These are phyloP conservation scores for Caenorhabditis plicata DNA, from an alignment of 2,888 invertebrate species.

Conservation along the genomic window DNA sequence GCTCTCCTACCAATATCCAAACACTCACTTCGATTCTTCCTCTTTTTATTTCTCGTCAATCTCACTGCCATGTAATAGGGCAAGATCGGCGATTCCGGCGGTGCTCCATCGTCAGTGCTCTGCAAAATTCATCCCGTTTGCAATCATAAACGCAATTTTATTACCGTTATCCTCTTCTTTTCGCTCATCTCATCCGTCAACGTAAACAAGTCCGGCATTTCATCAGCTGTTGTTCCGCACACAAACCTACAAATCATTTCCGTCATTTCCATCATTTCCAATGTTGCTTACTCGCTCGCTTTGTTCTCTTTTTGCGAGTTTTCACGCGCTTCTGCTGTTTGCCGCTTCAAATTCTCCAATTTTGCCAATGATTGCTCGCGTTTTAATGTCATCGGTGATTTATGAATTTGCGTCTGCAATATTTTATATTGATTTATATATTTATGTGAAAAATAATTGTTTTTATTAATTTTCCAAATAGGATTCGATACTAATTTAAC, in stretches of 20 bases:
- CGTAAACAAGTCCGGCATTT: conserved; percentile 90
- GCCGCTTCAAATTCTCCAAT: conserved; percentile 47
- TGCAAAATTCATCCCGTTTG: background rate
- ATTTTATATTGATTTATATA: too few relatives aligned
- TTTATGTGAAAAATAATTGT: background rate
- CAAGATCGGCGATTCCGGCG: conserved; percentile 47
- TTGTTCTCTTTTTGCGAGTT: conserved; percentile 37
- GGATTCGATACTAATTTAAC: background rate
- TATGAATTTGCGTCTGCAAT: conserved; percentile 17
- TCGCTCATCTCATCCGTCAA: conserved; percentile 75
- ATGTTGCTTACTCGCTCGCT: conserved; percentile 35
- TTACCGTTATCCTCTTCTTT: background rate
- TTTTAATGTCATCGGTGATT: conserved; percentile 47
- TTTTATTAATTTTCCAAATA: conserved; percentile 1
- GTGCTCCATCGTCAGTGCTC: conserved; percentile 4
- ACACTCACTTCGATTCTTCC: conserved; percentile 37
- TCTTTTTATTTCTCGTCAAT: conserved; percentile 53
- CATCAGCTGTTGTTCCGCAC: conserved; percentile 67
- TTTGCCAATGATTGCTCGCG: conserved; percentile 61
- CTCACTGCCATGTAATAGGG: conserved; percentile 64
- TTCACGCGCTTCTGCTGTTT: conserved; percentile 58
- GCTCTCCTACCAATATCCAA: background rate
- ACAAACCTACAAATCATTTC: conserved; percentile 37
- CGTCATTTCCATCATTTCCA: background rate
- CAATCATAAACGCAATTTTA: background rate